These are phyloP conservation scores for Neoarius graeffei DNA, from an alignment of 2,113 vertebrate genomes.

Conservation along the genomic window DNA sequence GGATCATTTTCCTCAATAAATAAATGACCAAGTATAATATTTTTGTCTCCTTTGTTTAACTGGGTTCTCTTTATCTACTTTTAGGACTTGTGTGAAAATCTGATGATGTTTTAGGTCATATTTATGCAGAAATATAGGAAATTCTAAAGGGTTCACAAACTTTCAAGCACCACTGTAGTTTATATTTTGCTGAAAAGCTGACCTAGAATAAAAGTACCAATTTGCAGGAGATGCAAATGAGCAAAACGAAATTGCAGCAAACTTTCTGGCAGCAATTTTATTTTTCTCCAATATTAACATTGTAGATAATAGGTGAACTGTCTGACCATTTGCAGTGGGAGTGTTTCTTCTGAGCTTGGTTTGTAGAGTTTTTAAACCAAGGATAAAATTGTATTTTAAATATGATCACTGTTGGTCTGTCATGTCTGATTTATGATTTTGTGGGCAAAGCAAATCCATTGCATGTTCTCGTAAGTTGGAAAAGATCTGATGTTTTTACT, in stretches of 20 bases:
- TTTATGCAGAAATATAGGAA: no score
- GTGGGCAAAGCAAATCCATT: slow-evolving; percentile 47
- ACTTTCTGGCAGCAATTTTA: background rate
- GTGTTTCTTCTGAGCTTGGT: background rate
- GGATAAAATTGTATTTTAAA: slow-evolving; percentile 27
- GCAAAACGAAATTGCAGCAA: background rate
- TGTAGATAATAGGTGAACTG: background rate
- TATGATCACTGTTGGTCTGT: slow-evolving; percentile 41
- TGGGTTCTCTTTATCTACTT: no score
- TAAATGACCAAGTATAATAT: no score
- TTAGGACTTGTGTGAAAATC: no score
- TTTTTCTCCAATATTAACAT: background rate
- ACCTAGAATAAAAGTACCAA: background rate
- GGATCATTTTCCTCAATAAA: no score
- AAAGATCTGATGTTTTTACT: slow-evolving; percentile 47
- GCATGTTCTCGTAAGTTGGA: slow-evolving; percentile 53
- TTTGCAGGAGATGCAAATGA: background rate
- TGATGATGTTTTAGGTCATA: no score
- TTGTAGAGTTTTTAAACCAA: slow-evolving; percentile 14
- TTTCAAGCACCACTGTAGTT: no score
- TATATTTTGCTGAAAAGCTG: background rate
- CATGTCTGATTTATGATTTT: slow-evolving; percentile 54
- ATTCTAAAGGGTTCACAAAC: no score
- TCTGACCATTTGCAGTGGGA: background rate
- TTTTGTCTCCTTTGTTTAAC: no score